phyloP scores from a whole-genome alignment of 2,888 invertebrate genomes.

The Lochmaea capreae region DNA sequence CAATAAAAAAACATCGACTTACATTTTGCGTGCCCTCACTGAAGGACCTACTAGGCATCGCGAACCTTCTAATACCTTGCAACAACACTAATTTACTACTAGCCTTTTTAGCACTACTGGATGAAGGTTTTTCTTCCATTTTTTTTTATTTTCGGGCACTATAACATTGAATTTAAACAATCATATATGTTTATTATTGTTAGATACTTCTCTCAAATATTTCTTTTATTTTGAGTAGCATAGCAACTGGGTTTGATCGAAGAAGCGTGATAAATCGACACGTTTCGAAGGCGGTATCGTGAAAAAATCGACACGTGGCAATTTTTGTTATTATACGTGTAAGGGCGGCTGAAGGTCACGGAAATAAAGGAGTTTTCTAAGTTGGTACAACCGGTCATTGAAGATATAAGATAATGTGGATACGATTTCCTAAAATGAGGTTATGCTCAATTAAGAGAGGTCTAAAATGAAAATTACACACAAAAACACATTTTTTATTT shows the following conservation, averaged over 20 bases:
- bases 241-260: slow-evolving; percentile 55
- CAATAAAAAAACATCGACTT: slow-evolving; percentile 47
- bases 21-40: slow-evolving; percentile 60
- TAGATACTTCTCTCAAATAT: slow-evolving; percentile 18
- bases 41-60: slow-evolving; percentile 60
- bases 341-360: not conserved
- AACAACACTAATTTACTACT: slow-evolving; percentile 56
- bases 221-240: slow-evolving; percentile 39
- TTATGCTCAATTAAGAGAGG: no score
- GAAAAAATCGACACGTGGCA: slow-evolving; percentile 26
- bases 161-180: slow-evolving; percentile 15
- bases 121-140: slow-evolving; percentile 20
- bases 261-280: slow-evolving; percentile 41
- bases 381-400: no score
- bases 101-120: slow-evolving; percentile 29
- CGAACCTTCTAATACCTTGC: slow-evolving; percentile 59
- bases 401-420: no score
- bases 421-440: no score
- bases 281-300: slow-evolving; percentile 26
- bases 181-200: slow-evolving; percentile 36
- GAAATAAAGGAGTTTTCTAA: not conserved
- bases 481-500: no score
- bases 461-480: no score
- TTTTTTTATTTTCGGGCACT: slow-evolving; percentile 30
- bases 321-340: not conserved